Conservation (phyloP, 2,888 invertebrate genomes). For the Plemyria rubiginata region DNA sequence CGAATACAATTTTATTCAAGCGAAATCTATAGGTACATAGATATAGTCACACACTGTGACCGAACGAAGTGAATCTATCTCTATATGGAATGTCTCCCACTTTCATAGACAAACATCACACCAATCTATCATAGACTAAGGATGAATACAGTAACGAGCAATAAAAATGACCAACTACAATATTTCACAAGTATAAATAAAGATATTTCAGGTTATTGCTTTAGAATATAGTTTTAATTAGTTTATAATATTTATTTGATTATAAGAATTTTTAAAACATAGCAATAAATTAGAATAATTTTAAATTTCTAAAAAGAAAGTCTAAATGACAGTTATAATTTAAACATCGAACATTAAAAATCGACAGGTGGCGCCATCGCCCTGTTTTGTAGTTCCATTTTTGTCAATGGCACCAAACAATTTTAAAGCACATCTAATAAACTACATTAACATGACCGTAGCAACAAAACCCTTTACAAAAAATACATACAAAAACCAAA, state of each 20-base stretch:
- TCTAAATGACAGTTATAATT: conserved; percentile 7
- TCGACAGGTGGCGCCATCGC: conserved; percentile 11
- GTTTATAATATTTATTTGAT: conserved; percentile 3
- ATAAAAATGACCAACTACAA: conserved; percentile 28
- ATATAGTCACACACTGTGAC: conserved; percentile 65
- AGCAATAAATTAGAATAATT: conserved; percentile 14
- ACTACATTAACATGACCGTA: conserved; percentile 13
- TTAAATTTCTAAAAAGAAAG: conserved; percentile 13
- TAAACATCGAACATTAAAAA: conserved; percentile 21
- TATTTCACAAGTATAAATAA: conserved; percentile 18
- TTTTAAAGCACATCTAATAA: conserved; percentile 28
- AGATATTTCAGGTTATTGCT: conserved; percentile 27
- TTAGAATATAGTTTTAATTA: conserved; percentile 13
- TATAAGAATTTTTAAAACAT: neutral
- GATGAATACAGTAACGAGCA: conserved; percentile 27
- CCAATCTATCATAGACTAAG: conserved; percentile 15
- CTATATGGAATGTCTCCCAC: conserved; percentile 48
- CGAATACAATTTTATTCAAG: conserved; percentile 76
- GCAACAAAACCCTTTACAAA: conserved; percentile 19
- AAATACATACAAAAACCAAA: conserved; percentile 12
- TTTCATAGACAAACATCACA: conserved; percentile 18
- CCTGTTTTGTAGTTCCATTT: neutral
- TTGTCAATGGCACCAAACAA: conserved; percentile 32
- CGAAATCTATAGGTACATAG: conserved; percentile 62
- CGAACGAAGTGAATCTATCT: conserved; percentile 39